A percentile compares a stretch with the other conserved stretches of the same genome.
phyloP scores from a whole-genome alignment of 2,113 vertebrate species.

The Hyla sarda region DNA sequence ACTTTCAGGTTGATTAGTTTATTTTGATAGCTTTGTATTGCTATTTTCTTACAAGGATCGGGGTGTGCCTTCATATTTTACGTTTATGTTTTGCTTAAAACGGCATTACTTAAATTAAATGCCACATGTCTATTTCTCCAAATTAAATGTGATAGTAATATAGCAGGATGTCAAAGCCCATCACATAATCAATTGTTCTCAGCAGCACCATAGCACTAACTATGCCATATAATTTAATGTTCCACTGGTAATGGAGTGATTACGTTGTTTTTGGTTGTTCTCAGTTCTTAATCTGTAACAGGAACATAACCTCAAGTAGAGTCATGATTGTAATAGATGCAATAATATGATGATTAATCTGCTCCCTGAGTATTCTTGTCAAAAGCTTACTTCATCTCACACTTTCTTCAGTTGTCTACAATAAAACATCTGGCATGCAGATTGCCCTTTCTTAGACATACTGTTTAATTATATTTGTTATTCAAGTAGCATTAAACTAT shows the following conservation, averaged over 20 bases:
- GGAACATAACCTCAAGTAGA: constrained; percentile 62
- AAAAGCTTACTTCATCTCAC: constrained; percentile 87
- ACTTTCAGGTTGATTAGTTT: background rate
- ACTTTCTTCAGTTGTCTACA: constrained; percentile 82
- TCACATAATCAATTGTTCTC: background rate
- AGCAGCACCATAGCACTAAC: background rate
- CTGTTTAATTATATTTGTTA: constrained; percentile 79
- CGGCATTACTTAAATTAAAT: background rate
- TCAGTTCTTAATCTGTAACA: background rate
- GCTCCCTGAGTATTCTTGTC: constrained; percentile 83
- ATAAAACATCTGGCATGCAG: constrained; percentile 87
- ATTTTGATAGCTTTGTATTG: background rate
- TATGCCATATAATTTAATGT: constrained; percentile 27
- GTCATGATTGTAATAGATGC: constrained; percentile 70
- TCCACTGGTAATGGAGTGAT: constrained; percentile 22
- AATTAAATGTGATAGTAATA: constrained; percentile 22
- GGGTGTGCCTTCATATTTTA: background rate
- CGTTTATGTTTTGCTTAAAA: background rate
- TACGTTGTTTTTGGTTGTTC: constrained; percentile 26
- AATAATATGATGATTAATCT: constrained; percentile 84
- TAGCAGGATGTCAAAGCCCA: background rate
- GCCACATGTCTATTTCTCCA: background rate
- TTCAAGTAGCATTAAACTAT: constrained; percentile 65
- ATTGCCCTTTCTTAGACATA: constrained; percentile 67
- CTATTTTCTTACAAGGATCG: background rate